Conservation (phyloP, 2,888 invertebrate species). For the Torymus auratus region DNA sequence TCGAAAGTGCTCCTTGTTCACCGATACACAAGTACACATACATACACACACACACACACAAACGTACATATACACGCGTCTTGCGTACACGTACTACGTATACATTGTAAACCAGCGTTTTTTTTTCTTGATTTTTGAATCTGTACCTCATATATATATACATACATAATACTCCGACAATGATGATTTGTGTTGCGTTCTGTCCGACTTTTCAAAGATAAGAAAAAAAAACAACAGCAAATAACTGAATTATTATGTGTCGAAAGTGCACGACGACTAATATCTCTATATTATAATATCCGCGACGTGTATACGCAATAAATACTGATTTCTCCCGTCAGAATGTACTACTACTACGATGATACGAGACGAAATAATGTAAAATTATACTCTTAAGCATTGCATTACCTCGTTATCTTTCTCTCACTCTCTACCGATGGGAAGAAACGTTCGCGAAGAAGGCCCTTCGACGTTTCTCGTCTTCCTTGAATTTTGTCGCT, state of each 20-base stretch:
- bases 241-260: background rate
- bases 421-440: constrained; percentile 35
- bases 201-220: background rate
- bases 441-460: constrained; percentile 38
- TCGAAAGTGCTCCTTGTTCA: constrained; percentile 15
- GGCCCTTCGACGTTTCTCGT: constrained; percentile 55
- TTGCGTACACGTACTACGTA: too few species aligned
- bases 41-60: too few species aligned
- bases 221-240: background rate
- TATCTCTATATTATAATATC: background rate
- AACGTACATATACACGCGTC: too few species aligned
- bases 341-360: background rate
- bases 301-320: constrained; percentile 12
- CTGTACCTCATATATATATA: background rate
- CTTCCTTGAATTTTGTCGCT: constrained; percentile 58
- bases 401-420: constrained; percentile 24
- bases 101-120: too few species aligned
- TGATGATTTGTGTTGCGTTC: background rate
- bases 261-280: background rate
- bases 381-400: background rate
- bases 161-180: background rate
- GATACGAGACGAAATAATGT: background rate
- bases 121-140: background rate
- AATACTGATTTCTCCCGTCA: background rate
- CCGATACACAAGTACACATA: background rate